phyloP scores from a whole-genome alignment of 1,140 invertebrate genomes.

The Sycophaga agraensis region DNA sequence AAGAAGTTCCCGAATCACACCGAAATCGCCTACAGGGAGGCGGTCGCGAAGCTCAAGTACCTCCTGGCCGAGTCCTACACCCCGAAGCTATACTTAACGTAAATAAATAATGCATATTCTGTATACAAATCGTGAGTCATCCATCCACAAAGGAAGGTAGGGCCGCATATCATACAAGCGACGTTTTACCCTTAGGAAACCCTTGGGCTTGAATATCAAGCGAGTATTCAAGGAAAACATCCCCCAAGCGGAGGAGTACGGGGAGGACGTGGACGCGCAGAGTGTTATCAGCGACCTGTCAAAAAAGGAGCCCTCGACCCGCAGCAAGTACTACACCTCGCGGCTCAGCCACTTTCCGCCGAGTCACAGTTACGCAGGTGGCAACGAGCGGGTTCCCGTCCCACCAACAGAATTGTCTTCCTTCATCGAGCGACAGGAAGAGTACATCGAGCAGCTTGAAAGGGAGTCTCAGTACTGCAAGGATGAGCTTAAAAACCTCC shows the following conservation, averaged over 20 bases:
- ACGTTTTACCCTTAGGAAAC: no score
- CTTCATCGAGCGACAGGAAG: constrained; percentile 80
- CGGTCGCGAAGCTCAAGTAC: constrained; percentile 74
- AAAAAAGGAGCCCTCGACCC: constrained; percentile 29
- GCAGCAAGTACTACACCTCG: constrained; percentile 28
- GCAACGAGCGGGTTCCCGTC: constrained; percentile 24
- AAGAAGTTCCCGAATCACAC: constrained; percentile 72
- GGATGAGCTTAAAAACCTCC: constrained; percentile 71
- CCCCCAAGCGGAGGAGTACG: not conserved
- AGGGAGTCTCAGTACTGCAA: constrained; percentile 78
- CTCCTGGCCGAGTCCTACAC: constrained; percentile 74
- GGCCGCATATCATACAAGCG: no score
- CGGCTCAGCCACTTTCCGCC: constrained; percentile 16
- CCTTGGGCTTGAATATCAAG: no score
- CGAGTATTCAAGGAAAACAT: not conserved
- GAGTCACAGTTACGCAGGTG: constrained; percentile 15
- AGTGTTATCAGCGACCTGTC: constrained; percentile 42
- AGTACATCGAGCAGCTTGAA: constrained; percentile 81
- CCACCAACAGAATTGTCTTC: constrained; percentile 63
- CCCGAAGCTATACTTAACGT: constrained; percentile 38
- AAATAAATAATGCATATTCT: not conserved
- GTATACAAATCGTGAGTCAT: no score
- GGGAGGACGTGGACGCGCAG: constrained; percentile 43
- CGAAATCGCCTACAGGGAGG: constrained; percentile 78
- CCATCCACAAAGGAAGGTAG: no score